phyloP scores from a whole-genome alignment of 2,888 invertebrate species.

The Heliconius sara region DNA sequence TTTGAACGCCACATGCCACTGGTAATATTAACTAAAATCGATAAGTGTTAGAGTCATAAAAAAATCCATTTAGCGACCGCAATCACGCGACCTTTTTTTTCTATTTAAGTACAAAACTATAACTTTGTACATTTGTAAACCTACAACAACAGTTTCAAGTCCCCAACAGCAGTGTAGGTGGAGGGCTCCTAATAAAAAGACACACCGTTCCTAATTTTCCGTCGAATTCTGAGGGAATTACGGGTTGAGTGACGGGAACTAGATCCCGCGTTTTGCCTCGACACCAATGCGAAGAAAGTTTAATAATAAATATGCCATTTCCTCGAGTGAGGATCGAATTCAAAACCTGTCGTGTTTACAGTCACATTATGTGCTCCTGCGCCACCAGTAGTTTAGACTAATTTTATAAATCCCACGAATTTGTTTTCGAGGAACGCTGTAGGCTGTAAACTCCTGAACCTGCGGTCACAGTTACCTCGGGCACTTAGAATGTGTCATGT shows the following conservation, averaged over 20 bases:
- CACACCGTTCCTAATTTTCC: neutral
- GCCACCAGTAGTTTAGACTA: too few relatives aligned
- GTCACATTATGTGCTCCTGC: too few relatives aligned
- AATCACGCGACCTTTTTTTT: conserved; percentile 12
- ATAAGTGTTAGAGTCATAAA: conserved; percentile 8
- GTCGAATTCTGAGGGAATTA: neutral
- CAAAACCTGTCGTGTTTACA: too few relatives aligned
- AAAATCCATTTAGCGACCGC: conserved; percentile 1
- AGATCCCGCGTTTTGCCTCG: too few relatives aligned
- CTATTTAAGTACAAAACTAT: neutral
- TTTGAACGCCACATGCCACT: neutral
- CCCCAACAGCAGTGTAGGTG: neutral
- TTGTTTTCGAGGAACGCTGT: neutral
- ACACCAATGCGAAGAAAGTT: too few relatives aligned
- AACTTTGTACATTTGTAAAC: conserved; percentile 37
- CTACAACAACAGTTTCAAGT: neutral
- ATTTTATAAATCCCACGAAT: neutral
- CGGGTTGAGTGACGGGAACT: too few relatives aligned
- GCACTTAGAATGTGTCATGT: too few relatives aligned
- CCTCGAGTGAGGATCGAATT: too few relatives aligned
- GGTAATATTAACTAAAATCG: conserved; percentile 5
- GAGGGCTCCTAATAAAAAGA: neutral
- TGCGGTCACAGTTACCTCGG: neutral
- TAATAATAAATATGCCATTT: too few relatives aligned
- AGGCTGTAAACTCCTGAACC: too few relatives aligned